Evolutionary conservation across 2,797 vertebrate species (phyloP).

Genomic region (Ctenopoma kingsleyae): DNA sequence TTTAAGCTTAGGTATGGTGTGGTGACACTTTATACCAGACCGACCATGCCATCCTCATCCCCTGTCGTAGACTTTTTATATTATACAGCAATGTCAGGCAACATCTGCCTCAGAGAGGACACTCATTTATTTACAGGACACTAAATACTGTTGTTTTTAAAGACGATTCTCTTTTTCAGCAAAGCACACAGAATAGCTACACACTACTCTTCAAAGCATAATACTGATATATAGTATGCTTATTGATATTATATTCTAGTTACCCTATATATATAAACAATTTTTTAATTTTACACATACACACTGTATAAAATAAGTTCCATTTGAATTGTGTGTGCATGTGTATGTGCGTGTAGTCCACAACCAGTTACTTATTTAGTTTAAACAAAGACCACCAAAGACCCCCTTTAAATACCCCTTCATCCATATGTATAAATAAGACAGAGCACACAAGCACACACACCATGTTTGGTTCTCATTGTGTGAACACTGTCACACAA

Average conservation of each 20-base stretch:
- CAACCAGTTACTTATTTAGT: slow-evolving; percentile 57
- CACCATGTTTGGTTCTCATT: slow-evolving; percentile 37
- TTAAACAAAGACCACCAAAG: slow-evolving; percentile 54
- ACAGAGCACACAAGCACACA: slow-evolving; percentile 61
- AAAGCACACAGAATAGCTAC: not conserved
- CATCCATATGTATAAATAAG: slow-evolving; percentile 67
- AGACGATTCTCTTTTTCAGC: not conserved
- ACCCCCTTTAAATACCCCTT: slow-evolving; percentile 35
- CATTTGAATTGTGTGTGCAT: not conserved
- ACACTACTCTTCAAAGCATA: not conserved
- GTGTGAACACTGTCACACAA: slow-evolving; percentile 50
- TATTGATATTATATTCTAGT: too few species aligned
- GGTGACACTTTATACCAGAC: too few species aligned
- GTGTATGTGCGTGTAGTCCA: slow-evolving; percentile 9
- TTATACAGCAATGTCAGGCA: not conserved
- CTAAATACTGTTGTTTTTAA: not conserved
- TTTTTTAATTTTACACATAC: too few species aligned
- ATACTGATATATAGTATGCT: too few species aligned
- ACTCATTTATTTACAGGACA: not conserved
- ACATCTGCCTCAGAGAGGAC: not conserved
- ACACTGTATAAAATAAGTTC: not conserved
- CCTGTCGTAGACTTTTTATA: not conserved
- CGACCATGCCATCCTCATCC: not conserved
- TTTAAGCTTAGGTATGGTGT: too few species aligned
- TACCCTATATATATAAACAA: too few species aligned